Evolutionary conservation across 2,888 invertebrate species (phyloP).

Genomic region (Rhagophthalmus giganteus): DNA sequence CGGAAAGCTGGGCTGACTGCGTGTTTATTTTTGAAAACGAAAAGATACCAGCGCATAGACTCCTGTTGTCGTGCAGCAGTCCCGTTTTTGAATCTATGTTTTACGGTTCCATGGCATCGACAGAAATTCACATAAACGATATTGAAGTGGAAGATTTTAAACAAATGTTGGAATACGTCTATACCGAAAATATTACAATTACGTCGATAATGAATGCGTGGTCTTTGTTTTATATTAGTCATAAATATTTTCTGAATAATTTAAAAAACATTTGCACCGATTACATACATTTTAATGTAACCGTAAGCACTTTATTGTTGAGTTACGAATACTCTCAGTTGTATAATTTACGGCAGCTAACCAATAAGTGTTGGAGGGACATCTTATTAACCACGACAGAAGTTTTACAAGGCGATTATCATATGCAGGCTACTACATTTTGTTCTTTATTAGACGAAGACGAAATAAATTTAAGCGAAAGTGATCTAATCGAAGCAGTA

Average conservation of each 20-base stretch:
- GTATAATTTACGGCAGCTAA: constrained; percentile 60
- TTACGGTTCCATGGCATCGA: constrained; percentile 62
- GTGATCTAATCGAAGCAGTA: constrained; percentile 59
- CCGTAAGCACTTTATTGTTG: constrained; percentile 62
- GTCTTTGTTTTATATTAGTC: constrained; percentile 65
- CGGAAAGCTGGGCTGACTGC: constrained; percentile 57
- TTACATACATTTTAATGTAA: constrained; percentile 60
- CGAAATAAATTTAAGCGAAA: constrained; percentile 59
- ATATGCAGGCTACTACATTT: constrained; percentile 59
- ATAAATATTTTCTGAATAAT: constrained; percentile 65
- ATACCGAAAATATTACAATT: constrained; percentile 63
- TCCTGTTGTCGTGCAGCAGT: constrained; percentile 66
- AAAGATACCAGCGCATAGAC: constrained; percentile 63
- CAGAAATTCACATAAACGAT: constrained; percentile 60
- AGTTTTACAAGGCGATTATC: constrained; percentile 58
- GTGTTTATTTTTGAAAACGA: constrained; percentile 60
- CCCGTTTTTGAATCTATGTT: constrained; percentile 72
- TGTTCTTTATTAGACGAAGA: constrained; percentile 58
- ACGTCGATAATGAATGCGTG: constrained; percentile 63
- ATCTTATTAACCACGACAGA: constrained; percentile 62
- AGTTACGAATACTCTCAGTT: constrained; percentile 65
- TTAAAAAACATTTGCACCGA: constrained; percentile 58
- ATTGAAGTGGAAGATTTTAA: constrained; percentile 65
- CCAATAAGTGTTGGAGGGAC: constrained; percentile 59
- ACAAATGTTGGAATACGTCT: constrained; percentile 64